Evolutionary conservation across 2,113 vertebrate species (phyloP), one percentile per base, ranked within the genome.

Genomic region (Alces alces): DNA sequence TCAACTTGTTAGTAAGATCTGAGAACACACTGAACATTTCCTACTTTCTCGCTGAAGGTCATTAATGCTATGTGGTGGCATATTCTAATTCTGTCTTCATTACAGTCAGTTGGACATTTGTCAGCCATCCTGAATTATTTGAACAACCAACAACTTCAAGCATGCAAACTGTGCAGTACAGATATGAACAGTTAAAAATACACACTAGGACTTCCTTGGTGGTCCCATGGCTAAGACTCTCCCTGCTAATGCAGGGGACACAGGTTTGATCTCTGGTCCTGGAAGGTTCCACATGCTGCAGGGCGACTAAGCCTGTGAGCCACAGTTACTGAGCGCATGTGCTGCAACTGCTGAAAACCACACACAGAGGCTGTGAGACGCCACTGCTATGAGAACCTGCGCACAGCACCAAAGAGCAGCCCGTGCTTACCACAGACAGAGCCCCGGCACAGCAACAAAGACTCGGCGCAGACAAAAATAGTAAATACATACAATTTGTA

Each of bases 1-100:
- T 82, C 91, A 86, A 92, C 93, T 96, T 96, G 90, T 96, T 97
- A 92, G 95, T 76, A 82, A 93, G 90, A 92, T 64, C 73, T 96
- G 70, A 90, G 94, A 98, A 96, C 73, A 87, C 47, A 57, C 25
- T 33, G 90, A 64, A 13, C 54, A 93, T 95, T 64, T 36, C 52
- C 39, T 28, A 21, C 60, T 58, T 82, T 57, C 86, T 87, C 79
- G 30, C 13, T 86, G 88, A 97, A 96, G 97, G 95, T 94, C 94
- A 88, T 33, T 55, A 82, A 45, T 76, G 54, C 54, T 93, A 47
- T 15, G 2, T 50, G 15, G 7, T 39, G 39, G 64, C 80, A 64
- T 17, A n/a, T 92, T 79, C 61, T 58, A 66, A 89, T 70, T 54
- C 4, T 43, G 17, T 70, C 78, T 80, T 95, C 39, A 57, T 88